A percentile compares a stretch with the other conserved stretches of the same genome.
Evolutionary conservation across 2,797 vertebrate genomes (phyloP).

Genomic region (Sebastiscus tertius): DNA sequence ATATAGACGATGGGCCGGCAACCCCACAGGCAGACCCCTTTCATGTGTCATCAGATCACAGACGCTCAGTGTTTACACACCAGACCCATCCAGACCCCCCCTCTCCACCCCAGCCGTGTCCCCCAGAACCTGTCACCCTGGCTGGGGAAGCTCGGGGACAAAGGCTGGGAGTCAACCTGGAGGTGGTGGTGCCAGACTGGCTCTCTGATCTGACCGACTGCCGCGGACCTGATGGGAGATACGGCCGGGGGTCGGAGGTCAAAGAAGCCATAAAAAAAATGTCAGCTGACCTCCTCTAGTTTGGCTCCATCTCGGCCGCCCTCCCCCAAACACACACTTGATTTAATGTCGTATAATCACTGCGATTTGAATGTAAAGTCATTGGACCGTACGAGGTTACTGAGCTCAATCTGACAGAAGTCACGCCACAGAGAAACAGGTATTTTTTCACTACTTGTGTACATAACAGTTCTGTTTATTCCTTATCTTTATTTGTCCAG

Average conservation of each 20-base stretch:
- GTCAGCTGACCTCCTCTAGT: conserved; percentile 53
- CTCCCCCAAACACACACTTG: not conserved
- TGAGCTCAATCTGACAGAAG: not conserved
- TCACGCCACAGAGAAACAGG: not conserved
- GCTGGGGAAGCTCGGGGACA: conserved; percentile 58
- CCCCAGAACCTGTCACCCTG: conserved; percentile 62
- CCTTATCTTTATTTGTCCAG: no score
- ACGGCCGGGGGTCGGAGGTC: conserved; percentile 58
- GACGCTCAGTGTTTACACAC: conserved; percentile 74
- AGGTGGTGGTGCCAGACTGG: conserved; percentile 73
- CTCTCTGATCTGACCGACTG: conserved; percentile 67
- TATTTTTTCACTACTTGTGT: no score
- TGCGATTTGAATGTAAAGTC: not conserved
- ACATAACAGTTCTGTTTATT: no score
- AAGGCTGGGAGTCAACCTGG: conserved; percentile 57
- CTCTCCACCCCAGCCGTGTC: conserved; percentile 2
- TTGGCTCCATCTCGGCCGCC: conserved; percentile 21
- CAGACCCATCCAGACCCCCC: conserved; percentile 56
- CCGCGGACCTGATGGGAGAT: conserved; percentile 65
- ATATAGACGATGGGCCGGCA: conserved; percentile 66
- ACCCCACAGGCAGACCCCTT: conserved; percentile 66
- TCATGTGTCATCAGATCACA: conserved; percentile 80
- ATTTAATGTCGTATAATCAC: conserved; percentile 41
- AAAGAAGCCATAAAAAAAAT: conserved; percentile 49
- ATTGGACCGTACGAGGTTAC: not conserved